Conservation (phyloP, 2,888 invertebrate species). For the Drosophila nigritarsus region DNA sequence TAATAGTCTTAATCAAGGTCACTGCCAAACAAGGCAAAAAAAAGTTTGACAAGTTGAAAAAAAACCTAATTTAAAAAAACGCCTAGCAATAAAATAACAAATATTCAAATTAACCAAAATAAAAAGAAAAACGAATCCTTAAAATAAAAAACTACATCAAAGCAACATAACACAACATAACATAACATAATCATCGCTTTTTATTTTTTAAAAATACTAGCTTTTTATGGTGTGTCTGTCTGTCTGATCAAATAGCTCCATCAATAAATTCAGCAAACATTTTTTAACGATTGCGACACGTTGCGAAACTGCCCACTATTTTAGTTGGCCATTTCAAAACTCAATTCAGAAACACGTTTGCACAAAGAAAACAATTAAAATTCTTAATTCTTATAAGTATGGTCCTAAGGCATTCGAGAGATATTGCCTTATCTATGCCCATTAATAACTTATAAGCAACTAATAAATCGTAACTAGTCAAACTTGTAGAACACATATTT, state of each 20-base stretch:
- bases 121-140: not conserved
- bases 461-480: not conserved
- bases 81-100: conserved; percentile 2
- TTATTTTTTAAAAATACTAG: conserved; percentile 2
- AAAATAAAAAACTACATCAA: not conserved
- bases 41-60: no score
- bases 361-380: conserved; percentile 2
- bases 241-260: conserved; percentile 37
- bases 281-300: conserved; percentile 2
- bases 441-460: conserved; percentile 9
- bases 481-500: conserved; percentile 2
- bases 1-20: not conserved
- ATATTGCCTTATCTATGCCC: not conserved
- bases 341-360: conserved; percentile 25
- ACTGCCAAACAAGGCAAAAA: not conserved
- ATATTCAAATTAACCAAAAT: not conserved
- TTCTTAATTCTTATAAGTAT: not conserved
- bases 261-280: conserved; percentile 19
- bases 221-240: conserved; percentile 9
- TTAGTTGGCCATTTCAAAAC: conserved; percentile 12
- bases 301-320: not conserved
- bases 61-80: not conserved
- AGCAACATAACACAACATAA: not conserved
- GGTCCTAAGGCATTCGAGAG: not conserved
- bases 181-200: conserved; percentile 1